Conservation (phyloP, 2,113 vertebrate species). For the Heterotilapia buettikoferi region DNA sequence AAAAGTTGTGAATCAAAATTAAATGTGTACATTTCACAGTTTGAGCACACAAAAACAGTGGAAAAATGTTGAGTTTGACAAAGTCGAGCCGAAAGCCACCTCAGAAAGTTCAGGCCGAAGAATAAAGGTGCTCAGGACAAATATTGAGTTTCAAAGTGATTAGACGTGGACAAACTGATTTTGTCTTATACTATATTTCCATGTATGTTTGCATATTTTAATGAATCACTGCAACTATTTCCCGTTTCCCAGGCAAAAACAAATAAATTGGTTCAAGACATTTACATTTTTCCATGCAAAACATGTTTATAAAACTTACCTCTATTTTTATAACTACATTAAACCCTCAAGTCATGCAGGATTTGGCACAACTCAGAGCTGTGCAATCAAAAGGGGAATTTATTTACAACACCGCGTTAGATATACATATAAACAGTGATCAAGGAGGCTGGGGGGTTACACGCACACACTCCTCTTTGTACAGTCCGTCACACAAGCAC, state of each 20-base stretch:
- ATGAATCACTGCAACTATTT: not conserved
- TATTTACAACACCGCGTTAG: not conserved
- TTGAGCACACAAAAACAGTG: not conserved
- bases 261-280: not conserved
- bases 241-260: not conserved
- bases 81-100: not conserved
- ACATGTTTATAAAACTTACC: not conserved
- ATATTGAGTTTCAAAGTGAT: not conserved
- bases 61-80: not conserved
- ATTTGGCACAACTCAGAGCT: not conserved
- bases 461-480: not conserved
- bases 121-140: not conserved
- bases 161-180: not conserved
- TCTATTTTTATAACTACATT: not conserved
- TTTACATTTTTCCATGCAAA: not conserved
- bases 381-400: not conserved
- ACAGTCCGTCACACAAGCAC: not conserved
- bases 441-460: not conserved
- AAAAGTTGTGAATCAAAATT: fast-evolving
- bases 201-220: fast-evolving
- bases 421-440: not conserved
- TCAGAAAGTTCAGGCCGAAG: not conserved
- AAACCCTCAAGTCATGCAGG: not conserved
- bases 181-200: fast-evolving
- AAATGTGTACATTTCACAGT: not conserved